Conservation (phyloP, 1,140 invertebrate species). For the Danaus melanippus region DNA sequence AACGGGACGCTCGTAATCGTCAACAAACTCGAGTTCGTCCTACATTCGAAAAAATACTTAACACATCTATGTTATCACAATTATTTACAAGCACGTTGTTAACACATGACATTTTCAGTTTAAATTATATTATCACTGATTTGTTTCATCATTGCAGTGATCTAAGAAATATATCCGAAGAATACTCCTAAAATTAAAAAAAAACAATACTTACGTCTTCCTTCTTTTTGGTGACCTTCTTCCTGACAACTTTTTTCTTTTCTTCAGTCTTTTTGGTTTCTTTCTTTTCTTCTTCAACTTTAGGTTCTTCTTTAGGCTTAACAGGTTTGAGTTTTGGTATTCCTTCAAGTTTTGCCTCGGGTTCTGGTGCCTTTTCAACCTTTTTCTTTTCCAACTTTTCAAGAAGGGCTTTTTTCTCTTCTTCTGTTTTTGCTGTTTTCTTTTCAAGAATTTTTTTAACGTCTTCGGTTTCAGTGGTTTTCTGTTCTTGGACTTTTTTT, state of each 20-base stretch:
- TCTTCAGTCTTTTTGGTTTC: conserved; percentile 59
- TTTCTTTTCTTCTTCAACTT: conserved; percentile 57
- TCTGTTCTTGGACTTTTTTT: conserved; percentile 49
- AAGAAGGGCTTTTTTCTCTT: conserved; percentile 69
- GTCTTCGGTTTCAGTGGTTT: conserved; percentile 65
- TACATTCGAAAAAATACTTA: conserved; percentile 55
- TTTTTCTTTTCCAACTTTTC: conserved; percentile 70
- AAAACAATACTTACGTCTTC: conserved; percentile 63
- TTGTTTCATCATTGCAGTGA: no score
- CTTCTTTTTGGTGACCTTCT: conserved; percentile 63
- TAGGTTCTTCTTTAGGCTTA: conserved; percentile 69
- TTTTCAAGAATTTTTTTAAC: conserved; percentile 68
- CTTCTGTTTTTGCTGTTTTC: conserved; percentile 69
- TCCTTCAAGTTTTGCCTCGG: conserved; percentile 68
- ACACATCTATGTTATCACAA: conserved; percentile 59
- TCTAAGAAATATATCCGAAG: no score
- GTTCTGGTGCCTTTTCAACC: conserved; percentile 51
- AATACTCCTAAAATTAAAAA: conserved; percentile 6
- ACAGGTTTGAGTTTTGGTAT: conserved; percentile 72
- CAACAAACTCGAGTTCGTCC: conserved; percentile 70
- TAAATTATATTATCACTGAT: no score
- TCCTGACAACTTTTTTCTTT: conserved; percentile 67
- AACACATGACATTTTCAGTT: no score
- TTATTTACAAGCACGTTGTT: background rate
- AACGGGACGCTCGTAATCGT: conserved; percentile 75